Percentiles rank a stretch among this genome's conserved stretches.
Conservation (phyloP, 2,888 invertebrate species). For the Drosophila mercatorum region DNA sequence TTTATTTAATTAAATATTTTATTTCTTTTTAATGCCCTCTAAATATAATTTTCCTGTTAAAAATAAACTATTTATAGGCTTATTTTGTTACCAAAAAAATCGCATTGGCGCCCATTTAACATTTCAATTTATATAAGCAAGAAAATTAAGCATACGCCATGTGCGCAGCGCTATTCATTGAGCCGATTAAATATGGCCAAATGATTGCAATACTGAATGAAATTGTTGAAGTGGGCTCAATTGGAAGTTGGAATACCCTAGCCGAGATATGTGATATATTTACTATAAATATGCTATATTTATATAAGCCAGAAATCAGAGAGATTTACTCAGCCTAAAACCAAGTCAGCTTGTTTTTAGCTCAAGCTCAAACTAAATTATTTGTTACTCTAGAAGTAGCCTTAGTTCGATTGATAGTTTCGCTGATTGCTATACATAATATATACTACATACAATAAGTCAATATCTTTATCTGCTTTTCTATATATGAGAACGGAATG, state of each 20-base stretch:
- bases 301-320: too few relatives aligned
- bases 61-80: background rate
- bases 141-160: conserved; percentile 43
- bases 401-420: background rate
- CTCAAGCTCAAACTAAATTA: background rate
- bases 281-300: background rate
- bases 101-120: background rate
- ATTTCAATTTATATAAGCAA: conserved; percentile 12
- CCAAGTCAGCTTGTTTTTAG: background rate
- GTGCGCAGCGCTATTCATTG: conserved; percentile 29
- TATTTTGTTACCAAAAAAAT: background rate
- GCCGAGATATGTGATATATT: background rate
- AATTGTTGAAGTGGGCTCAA: background rate
- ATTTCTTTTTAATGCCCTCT: background rate
- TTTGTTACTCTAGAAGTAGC: background rate
- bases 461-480: too few relatives aligned
- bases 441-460: too few relatives aligned
- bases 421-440: too few relatives aligned
- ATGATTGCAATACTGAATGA: conserved; percentile 20
- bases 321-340: too few relatives aligned
- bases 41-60: background rate
- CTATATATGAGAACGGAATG: too few relatives aligned
- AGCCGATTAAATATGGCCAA: conserved; percentile 38
- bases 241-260: background rate
- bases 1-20: too few relatives aligned